Percentiles rank a stretch among this genome's conserved stretches.
Conservation (phyloP, 2,888 invertebrate species). For the Nephrotoma guestfalica region DNA sequence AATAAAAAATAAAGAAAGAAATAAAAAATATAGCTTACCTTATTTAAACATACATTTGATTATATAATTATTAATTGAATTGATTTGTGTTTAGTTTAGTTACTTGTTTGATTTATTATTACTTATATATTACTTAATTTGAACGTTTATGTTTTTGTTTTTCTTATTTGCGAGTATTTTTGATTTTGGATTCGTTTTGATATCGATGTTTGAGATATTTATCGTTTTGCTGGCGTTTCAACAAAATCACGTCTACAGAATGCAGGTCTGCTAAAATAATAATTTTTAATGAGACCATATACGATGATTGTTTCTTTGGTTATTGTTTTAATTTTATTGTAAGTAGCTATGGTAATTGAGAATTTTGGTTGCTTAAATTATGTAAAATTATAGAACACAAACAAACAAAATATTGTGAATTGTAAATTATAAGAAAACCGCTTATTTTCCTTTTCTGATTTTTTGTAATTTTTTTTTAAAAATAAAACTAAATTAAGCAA, state of each 20-base stretch:
- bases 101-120: neutral
- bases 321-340: neutral
- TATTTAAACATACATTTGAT: neutral
- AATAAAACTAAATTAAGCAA: neutral
- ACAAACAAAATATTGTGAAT: neutral
- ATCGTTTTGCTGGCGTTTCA: constrained; percentile 30
- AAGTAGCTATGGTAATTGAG: neutral
- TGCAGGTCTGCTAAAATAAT: constrained; percentile 26
- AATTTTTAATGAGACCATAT: neutral
- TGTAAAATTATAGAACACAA: neutral
- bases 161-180: constrained; percentile 1
- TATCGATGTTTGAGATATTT: constrained; percentile 12
- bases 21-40: neutral
- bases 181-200: neutral
- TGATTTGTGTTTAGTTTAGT: neutral
- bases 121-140: neutral
- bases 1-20: neutral
- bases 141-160: constrained; percentile 1
- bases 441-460: neutral
- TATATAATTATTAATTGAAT: neutral
- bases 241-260: constrained; percentile 34
- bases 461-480: neutral
- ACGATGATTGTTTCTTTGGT: neutral
- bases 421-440: neutral
- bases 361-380: neutral